Evolutionary conservation across 2,888 invertebrate genomes (phyloP), one percentile per base, ranked within the genome.

Genomic region (Biston stratarius): DNA sequence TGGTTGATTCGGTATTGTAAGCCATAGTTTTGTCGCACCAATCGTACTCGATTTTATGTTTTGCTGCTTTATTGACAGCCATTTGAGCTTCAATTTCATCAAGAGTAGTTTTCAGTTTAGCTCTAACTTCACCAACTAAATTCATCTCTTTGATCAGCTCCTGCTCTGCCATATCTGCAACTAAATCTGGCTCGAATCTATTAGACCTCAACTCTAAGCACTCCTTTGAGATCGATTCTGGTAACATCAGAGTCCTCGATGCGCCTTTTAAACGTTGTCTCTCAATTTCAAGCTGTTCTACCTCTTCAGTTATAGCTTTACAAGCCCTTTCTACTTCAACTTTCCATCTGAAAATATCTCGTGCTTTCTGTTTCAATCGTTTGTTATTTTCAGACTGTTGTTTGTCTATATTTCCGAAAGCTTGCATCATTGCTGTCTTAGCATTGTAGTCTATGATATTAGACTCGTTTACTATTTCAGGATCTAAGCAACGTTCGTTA

Each of bases 11-110:
- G 5, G 97, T 96, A 74, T 96, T 95, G 79, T 97, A 96, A 0
- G 98, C 95, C 82, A 97, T 96, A 66, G 95, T 95, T 90, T 99
- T 99, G 82, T 98, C 98, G 78, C 98, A 98, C 98, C 98, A 98
- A 84, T 98, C 98, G 80, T 96, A 96, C 89, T 99, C 98, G 67
- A 98, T 94, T 51, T 96, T 95, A 74, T 96, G 95, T 83, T 98
- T 98, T 0, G 97, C 96, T 14, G 97, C 96, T 80, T 97, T 96
- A 80, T 97, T 96, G 76, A 97, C 95, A 38, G 95, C 82, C 81
- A 97, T 91, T 86, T 97, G 97, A 45, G 94, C 92, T 73, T 97
- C 96, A 38, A 97, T 95, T 79, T 96, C 95, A 45, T 95, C 90
- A 6, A 96, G 85, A 0, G 96, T 96, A 72, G 94, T 94, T 44